phyloP scores from a whole-genome alignment of 2,888 invertebrate species.

The Acleris laterana region DNA sequence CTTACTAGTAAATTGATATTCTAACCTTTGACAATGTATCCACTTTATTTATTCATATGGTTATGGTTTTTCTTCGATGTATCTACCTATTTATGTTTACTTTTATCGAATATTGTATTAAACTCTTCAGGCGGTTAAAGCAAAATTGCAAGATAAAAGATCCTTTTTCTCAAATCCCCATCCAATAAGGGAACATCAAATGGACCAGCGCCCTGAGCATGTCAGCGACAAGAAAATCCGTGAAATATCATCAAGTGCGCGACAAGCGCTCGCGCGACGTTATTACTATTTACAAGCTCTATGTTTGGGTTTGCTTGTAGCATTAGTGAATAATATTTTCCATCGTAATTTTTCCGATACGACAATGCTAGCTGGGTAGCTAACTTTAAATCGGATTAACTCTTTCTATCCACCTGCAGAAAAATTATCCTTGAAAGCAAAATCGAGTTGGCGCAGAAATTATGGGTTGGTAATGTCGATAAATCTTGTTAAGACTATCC shows the following conservation, averaged over 20 bases:
- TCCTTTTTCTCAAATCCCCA: not conserved
- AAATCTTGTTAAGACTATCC: too few species aligned
- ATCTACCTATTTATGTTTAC: not conserved
- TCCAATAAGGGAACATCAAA: not conserved
- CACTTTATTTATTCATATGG: too few species aligned
- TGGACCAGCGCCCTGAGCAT: not conserved
- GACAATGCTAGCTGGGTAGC: too few species aligned
- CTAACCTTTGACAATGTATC: too few species aligned
- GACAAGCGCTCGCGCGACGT: not conserved
- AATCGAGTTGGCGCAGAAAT: too few species aligned
- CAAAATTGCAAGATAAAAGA: not conserved
- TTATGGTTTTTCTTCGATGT: too few species aligned
- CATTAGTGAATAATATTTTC: not conserved
- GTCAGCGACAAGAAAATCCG: conserved; percentile 11
- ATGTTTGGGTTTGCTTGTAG: not conserved
- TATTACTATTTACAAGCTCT: conserved; percentile 1
- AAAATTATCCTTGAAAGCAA: too few species aligned
- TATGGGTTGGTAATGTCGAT: too few species aligned
- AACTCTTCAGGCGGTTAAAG: not conserved
- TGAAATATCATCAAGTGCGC: conserved; percentile 8
- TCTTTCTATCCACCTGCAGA: too few species aligned
- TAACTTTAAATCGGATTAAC: too few species aligned
- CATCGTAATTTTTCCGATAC: not conserved
- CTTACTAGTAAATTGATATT: too few species aligned
- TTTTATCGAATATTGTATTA: not conserved